phyloP scores from a whole-genome alignment of 1,140 invertebrate genomes.

The Hyles vespertilio region DNA sequence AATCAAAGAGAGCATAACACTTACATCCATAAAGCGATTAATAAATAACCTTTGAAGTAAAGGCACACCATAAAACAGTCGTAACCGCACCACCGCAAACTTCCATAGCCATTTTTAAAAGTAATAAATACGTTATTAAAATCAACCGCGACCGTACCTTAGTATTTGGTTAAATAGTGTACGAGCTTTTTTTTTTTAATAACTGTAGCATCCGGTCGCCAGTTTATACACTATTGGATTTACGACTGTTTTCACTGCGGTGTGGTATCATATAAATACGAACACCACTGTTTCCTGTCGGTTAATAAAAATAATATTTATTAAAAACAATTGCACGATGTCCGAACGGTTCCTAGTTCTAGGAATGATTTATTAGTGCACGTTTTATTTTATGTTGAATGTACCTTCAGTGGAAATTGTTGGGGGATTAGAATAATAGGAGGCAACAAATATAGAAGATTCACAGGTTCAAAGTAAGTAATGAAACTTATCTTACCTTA shows the following conservation, averaged over 20 bases:
- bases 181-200: conserved; percentile 56
- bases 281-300: conserved; percentile 57
- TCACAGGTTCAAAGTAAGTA: too few species aligned
- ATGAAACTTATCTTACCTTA: too few species aligned
- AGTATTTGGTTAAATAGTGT: conserved; percentile 45
- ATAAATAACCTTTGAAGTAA: background rate
- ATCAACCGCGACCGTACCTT: conserved; percentile 39
- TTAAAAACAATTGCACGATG: conserved; percentile 49
- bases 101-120: conserved; percentile 41
- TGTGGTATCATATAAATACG: conserved; percentile 69
- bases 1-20: conserved; percentile 2
- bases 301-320: conserved; percentile 51
- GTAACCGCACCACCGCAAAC: background rate
- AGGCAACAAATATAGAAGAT: too few species aligned
- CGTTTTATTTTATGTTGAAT: too few species aligned
- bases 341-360: conserved; percentile 3
- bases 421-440: too few species aligned
- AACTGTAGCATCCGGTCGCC: conserved; percentile 52
- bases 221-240: conserved; percentile 67
- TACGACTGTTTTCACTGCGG: conserved; percentile 70
- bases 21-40: conserved; percentile 5
- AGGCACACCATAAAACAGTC: background rate
- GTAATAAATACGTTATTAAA: conserved; percentile 50
- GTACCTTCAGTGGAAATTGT: too few species aligned
- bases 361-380: background rate